Base-by-base conservation (phyloP, 2,797 vertebrate species). In the Oophaga sylvatica region DNA sequence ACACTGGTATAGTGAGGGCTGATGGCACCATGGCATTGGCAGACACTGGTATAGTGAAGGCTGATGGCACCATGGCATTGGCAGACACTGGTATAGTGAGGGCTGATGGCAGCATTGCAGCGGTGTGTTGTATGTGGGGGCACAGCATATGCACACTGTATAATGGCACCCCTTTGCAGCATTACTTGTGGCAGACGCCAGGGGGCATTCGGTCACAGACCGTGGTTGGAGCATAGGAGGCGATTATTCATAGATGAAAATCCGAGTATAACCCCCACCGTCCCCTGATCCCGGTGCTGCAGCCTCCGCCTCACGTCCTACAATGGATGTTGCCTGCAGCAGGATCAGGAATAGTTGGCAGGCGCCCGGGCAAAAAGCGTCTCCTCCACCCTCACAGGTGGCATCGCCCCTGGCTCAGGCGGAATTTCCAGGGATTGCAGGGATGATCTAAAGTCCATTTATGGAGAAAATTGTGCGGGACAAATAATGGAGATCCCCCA, bases 341-440 rank as follows among this genome's bases (percentile, higher is more conserved):
- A 70, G 7, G 17, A 70, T 41, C 16, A 26, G 0, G 35, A 56
- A 45, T 70, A 70, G n/a, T 68, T 82, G 81, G 81, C 81, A 82
- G 63, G 41, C 15, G 35, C 31, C n/a, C 9, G 56, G 31, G 78
- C 35, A 26, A 29, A 29, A 45, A 22, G 63, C 22, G 60, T 29
- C 60, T 63, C 60, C 60, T 65, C 31, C 79, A 4, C 35, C 80
- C 11, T n/a, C 80, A 45, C 79, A 77, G 75, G 75, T 53, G 53
- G 13, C 22, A 8, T 48, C 35, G 13, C 62, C 80, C 41, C 65
- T 29, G 26, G 65, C 65, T 53, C 45, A 8, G 48, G 29, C 9
- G 56, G 81, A 71, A 73, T 73, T 73, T 73, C 68, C 81, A 26
- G 41, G 4, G 19, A 83, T 83, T 83, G 53, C 12, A 53, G 26